phyloP scores from a whole-genome alignment of 2,113 vertebrate genomes.

The Callorhinus ursinus region DNA sequence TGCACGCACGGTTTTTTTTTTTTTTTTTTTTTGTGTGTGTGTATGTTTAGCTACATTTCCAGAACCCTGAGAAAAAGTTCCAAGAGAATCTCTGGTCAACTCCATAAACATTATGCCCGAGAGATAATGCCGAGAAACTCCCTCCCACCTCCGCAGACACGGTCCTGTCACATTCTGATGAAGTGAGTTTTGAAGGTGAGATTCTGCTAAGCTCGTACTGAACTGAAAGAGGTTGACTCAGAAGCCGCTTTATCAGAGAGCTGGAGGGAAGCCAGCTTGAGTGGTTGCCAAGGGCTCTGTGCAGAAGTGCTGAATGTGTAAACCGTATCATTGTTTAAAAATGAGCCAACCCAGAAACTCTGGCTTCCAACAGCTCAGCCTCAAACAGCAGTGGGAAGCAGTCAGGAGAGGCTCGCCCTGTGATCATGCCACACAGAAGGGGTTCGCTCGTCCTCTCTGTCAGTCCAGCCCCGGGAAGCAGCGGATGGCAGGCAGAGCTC shows the following conservation, averaged over 20 bases:
- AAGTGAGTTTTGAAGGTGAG: neutral
- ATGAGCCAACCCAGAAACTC: neutral
- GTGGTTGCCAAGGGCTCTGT: neutral
- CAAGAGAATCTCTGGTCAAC: neutral
- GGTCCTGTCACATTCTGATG: neutral
- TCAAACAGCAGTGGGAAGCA: neutral
- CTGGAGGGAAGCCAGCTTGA: neutral
- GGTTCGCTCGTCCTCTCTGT: accelerated
- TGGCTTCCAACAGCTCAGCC: conserved; percentile 32
- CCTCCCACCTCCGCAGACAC: accelerated
- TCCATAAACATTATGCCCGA: neutral
- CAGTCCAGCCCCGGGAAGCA: neutral
- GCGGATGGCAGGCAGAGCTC: neutral
- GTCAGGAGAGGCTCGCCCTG: neutral
- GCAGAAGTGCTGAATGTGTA: conserved; percentile 11
- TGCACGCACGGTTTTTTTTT: neutral
- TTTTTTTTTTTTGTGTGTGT: neutral
- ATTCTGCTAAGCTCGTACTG: neutral
- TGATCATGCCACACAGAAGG: neutral
- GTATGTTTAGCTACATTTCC: neutral
- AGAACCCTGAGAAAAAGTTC: neutral
- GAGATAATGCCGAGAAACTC: neutral
- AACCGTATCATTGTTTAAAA: conserved; percentile 14
- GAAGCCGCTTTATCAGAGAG: neutral
- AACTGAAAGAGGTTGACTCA: neutral